Evolutionary conservation across 2,888 invertebrate species (phyloP).

Genomic region (Drosophila melanocephala): DNA sequence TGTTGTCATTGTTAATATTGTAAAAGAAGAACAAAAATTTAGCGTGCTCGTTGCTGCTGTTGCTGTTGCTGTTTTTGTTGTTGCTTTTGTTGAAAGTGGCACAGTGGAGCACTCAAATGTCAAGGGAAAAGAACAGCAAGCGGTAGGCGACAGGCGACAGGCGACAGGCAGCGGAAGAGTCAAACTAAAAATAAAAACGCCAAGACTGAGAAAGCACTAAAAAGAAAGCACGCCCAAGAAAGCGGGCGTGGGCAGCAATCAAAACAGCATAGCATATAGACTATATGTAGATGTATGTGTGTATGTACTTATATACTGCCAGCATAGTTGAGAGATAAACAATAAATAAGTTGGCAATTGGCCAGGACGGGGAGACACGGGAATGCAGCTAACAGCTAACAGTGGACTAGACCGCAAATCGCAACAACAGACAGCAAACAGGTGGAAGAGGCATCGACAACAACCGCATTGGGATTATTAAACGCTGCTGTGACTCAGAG

Average conservation of each 20-base stretch:
- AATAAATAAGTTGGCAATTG: conserved; percentile 66
- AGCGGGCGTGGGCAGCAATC: conserved; percentile 49
- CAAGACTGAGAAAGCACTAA: conserved; percentile 18
- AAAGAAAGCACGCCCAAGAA: conserved; percentile 26
- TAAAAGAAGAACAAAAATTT: conserved; percentile 2
- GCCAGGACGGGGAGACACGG: conserved; percentile 50
- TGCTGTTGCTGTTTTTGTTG: conserved; percentile 20
- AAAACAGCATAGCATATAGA: conserved; percentile 8
- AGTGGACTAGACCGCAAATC: conserved; percentile 6
- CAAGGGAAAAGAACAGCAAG: conserved; percentile 27
- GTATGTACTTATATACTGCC: conserved; percentile 7
- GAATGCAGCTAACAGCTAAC: conserved; percentile 15
- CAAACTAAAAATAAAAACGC: conserved; percentile 51
- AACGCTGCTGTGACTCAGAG: conserved; percentile 22
- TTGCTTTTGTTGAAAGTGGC: conserved; percentile 37
- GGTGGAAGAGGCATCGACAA: conserved; percentile 63
- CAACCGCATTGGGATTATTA: conserved; percentile 5
- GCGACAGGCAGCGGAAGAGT: conserved; percentile 14
- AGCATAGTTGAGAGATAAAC: conserved; percentile 65
- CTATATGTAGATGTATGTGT: not conserved
- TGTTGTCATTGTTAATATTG: conserved; percentile 14
- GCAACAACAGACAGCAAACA: conserved; percentile 64
- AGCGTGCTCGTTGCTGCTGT: conserved; percentile 7
- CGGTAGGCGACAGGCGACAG: conserved; percentile 17
- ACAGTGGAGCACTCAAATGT: conserved; percentile 44